A percentile compares a stretch with the other conserved stretches of the same genome.
Evolutionary conservation across 2,797 vertebrate genomes (phyloP).

Genomic region (Peromyscus eremicus): DNA sequence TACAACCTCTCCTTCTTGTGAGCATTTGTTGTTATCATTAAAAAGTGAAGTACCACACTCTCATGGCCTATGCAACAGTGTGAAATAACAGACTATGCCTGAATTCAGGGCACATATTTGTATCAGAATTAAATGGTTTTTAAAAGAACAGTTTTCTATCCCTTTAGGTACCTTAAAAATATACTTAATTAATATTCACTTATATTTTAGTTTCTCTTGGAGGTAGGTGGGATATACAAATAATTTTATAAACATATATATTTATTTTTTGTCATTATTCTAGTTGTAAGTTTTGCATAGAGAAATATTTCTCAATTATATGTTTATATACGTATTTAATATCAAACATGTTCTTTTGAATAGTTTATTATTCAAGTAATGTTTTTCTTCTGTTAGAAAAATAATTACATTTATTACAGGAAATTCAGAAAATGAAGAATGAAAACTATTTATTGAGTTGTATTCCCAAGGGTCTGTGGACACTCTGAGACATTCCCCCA

Average conservation of each 20-base stretch:
- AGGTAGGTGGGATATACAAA: slow-evolving; percentile 69
- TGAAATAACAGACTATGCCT: slow-evolving; percentile 64
- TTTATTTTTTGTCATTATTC: slow-evolving; percentile 43
- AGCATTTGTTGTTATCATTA: not conserved
- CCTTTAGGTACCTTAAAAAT: slow-evolving; percentile 65
- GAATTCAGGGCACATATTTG: slow-evolving; percentile 13
- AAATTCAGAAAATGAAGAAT: slow-evolving; percentile 52
- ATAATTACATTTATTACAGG: slow-evolving; percentile 61
- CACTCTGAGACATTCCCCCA: not conserved
- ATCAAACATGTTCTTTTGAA: slow-evolving; percentile 46
- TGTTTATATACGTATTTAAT: slow-evolving; percentile 11
- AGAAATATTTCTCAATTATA: slow-evolving; percentile 14
- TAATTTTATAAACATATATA: not conserved
- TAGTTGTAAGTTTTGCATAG: slow-evolving; percentile 24
- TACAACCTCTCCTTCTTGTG: not conserved
- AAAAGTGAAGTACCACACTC: not conserved
- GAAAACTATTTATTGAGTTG: not conserved
- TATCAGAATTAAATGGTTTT: slow-evolving; percentile 59
- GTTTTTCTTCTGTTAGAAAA: slow-evolving; percentile 60
- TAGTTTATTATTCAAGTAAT: slow-evolving; percentile 50
- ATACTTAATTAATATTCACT: slow-evolving; percentile 58
- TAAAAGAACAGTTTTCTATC: not conserved
- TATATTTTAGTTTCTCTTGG: slow-evolving; percentile 68
- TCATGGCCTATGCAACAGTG: slow-evolving; percentile 41
- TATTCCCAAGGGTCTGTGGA: not conserved